Conservation (phyloP, 2,797 vertebrate genomes). For the Carapus acus region DNA sequence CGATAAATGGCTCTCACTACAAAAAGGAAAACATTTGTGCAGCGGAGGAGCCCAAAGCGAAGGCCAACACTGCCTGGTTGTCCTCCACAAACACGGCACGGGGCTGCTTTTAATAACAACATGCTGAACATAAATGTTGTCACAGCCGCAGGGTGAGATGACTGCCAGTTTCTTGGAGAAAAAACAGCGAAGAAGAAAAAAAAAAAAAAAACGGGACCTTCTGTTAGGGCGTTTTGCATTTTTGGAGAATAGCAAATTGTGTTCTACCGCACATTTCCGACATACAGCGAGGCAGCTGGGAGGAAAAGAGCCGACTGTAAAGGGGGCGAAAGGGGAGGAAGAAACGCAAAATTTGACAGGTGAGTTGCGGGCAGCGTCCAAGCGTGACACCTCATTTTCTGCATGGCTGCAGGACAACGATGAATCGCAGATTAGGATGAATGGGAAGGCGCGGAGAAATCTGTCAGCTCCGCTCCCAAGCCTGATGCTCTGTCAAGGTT, state of each 20-base stretch:
- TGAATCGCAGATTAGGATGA: conserved; percentile 53
- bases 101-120: conserved; percentile 35
- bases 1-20: conserved; percentile 8
- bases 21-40: conserved; percentile 30
- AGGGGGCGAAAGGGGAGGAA: conserved; percentile 22
- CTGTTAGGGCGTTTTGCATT: conserved; percentile 1
- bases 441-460: conserved; percentile 50
- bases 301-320: conserved; percentile 10
- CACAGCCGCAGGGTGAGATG: conserved; percentile 19
- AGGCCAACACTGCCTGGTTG: conserved; percentile 15
- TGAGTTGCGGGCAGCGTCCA: conserved; percentile 40
- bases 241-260: conserved; percentile 17
- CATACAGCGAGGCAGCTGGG: conserved; percentile 9
- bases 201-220: conserved; percentile 27
- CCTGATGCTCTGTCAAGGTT: conserved; percentile 36
- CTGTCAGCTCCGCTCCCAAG: conserved; percentile 42
- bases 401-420: conserved; percentile 56
- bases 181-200: no score
- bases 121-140: conserved; percentile 35
- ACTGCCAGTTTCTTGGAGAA: not conserved
- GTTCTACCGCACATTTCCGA: conserved; percentile 11
- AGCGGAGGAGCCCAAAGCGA: conserved; percentile 18
- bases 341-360: conserved; percentile 49
- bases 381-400: conserved; percentile 59
- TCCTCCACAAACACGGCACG: conserved; percentile 10